Percentiles rank a stretch among this genome's conserved stretches.
These are phyloP conservation scores for Drosophila maculinotata DNA, from an alignment of 2,888 invertebrate genomes.

Conservation along the genomic window DNA sequence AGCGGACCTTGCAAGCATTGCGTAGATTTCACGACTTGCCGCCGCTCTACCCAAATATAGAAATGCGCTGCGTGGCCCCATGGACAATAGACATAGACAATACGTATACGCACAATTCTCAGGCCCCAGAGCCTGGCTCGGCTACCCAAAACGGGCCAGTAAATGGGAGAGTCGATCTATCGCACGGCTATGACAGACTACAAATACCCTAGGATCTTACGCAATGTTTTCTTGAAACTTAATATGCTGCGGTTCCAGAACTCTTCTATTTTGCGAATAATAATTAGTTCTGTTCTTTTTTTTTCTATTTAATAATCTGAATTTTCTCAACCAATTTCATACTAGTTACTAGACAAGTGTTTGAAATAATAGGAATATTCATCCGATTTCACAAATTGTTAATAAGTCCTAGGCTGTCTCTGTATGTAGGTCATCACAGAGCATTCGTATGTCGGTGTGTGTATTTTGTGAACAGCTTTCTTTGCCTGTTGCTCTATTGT, in stretches of 20 bases:
- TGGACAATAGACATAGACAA: constrained; percentile 74
- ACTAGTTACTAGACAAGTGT: no score
- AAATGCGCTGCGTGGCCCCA: constrained; percentile 51
- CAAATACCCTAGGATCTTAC: constrained; percentile 21
- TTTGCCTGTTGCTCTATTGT: constrained; percentile 15
- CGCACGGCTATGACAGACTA: neutral
- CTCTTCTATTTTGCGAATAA: no score
- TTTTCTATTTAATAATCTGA: neutral
- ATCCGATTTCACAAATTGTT: no score
- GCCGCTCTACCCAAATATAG: constrained; percentile 65
- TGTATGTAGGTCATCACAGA: neutral
- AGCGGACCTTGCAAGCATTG: constrained; percentile 54
- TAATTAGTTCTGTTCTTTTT: no score
- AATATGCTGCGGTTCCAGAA: no score
- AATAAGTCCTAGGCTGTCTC: neutral
- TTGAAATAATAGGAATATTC: no score
- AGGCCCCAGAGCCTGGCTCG: constrained; percentile 22
- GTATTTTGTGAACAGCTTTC: neutral
- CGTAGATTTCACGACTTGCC: constrained; percentile 65
- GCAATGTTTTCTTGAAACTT: no score
- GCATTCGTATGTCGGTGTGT: constrained; percentile 13
- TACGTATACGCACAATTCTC: constrained; percentile 72
- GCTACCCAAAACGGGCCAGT: constrained; percentile 40
- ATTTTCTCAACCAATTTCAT: no score
- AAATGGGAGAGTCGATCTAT: constrained; percentile 36